Percentiles rank a stretch among this genome's conserved stretches.
Evolutionary conservation across 2,113 vertebrate genomes (phyloP).

Genomic region (Chitala chitala): DNA sequence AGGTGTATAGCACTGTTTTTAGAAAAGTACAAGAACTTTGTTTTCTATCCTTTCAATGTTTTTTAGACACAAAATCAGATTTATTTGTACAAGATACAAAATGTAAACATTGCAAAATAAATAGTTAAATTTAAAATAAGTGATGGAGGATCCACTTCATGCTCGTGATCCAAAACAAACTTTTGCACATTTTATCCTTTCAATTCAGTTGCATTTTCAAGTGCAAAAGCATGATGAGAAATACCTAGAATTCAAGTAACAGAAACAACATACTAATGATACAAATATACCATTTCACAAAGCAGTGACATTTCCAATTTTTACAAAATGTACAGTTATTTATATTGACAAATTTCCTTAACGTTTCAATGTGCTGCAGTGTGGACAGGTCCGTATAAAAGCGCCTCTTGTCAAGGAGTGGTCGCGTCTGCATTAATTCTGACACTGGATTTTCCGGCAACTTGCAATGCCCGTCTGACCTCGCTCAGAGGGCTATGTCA

Average conservation of each 20-base stretch:
- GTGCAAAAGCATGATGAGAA: conserved; percentile 93
- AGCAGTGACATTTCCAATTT: conserved; percentile 91
- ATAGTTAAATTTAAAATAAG: conserved; percentile 92
- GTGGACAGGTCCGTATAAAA: conserved; percentile 63
- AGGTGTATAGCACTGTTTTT: conserved; percentile 76
- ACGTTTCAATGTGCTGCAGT: conserved; percentile 63
- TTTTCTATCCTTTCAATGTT: conserved; percentile 75
- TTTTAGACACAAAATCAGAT: conserved; percentile 87
- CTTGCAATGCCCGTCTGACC: conserved; percentile 48
- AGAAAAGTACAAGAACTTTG: conserved; percentile 72
- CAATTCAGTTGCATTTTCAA: conserved; percentile 87
- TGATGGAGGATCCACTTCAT: conserved; percentile 85
- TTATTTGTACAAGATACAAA: conserved; percentile 95
- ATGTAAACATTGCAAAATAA: conserved; percentile 98
- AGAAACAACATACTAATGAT: conserved; percentile 90
- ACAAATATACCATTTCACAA: conserved; percentile 97
- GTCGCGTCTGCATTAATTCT: conserved; percentile 56
- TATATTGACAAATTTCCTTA: conserved; percentile 62
- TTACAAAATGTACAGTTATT: conserved; percentile 88
- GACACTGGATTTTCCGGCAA: conserved; percentile 42
- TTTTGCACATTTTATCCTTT: conserved; percentile 68
- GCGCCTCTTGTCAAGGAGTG: conserved; percentile 57
- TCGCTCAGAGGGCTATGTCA: conserved; percentile 73
- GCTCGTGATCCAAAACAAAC: conserved; percentile 87
- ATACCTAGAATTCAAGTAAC: conserved; percentile 94